Evolutionary conservation across 37 sponge, comb jelly and placozoan genomes (phyloP).

Genomic region (Cliona cf. orientalis): DNA sequence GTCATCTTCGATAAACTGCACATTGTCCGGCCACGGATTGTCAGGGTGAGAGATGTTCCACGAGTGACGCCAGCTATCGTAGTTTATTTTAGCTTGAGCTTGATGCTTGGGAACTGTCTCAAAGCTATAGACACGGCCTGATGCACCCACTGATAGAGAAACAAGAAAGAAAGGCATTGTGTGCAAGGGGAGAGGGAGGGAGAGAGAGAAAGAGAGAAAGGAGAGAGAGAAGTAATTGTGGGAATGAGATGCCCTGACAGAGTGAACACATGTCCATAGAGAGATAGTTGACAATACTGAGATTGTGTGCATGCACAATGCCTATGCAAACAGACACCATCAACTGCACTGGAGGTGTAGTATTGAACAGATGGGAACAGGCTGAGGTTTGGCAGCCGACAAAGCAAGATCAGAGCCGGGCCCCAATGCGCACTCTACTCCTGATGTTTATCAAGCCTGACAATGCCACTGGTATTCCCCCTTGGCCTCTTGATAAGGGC

Average conservation of each 20-base stretch:
- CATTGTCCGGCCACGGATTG: conserved; percentile 48
- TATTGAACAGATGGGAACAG: no score
- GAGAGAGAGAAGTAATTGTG: neutral
- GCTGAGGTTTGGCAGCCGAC: no score
- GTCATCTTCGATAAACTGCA: conserved; percentile 22
- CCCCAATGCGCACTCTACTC: neutral
- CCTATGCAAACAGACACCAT: no score
- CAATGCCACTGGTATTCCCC: no score
- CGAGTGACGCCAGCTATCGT: conserved; percentile 28
- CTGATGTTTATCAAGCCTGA: neutral
- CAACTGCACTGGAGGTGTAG: no score
- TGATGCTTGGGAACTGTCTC: conserved; percentile 47
- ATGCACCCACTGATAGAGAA: conserved; percentile 60
- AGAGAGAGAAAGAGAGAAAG: no score
- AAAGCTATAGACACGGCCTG: conserved; percentile 68
- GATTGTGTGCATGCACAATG: no score
- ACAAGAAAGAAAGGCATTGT: no score
- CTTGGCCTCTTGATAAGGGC: no score
- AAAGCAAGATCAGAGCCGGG: no score
- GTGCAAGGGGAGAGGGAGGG: no score
- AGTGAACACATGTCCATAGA: neutral
- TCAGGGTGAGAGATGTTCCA: conserved; percentile 7
- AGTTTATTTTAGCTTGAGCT: conserved; percentile 40
- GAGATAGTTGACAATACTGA: neutral
- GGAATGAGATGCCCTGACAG: neutral